These are phyloP conservation scores for Protomyctophum bolini DNA, from an alignment of 2,113 vertebrate species.

Conservation along the genomic window DNA sequence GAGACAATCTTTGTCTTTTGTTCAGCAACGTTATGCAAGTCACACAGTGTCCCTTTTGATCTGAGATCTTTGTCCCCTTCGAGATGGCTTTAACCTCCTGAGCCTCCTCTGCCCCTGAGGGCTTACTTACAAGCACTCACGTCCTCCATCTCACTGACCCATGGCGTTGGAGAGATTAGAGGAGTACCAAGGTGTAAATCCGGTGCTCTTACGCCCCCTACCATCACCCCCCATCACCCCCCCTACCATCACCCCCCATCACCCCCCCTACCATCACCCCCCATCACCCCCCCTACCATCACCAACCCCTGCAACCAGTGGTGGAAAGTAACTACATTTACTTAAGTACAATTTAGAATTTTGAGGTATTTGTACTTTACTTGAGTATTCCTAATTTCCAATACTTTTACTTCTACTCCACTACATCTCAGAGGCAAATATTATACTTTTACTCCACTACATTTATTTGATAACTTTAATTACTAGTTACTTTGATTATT, in stretches of 20 bases:
- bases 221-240: background rate
- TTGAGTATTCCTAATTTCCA: too few species aligned
- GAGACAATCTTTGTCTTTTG: slow-evolving; percentile 3
- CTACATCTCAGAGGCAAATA: too few species aligned
- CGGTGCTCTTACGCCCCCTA: slow-evolving; percentile 39
- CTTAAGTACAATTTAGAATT: too few species aligned
- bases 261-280: slow-evolving; percentile 7
- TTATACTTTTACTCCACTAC: too few species aligned
- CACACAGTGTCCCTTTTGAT: slow-evolving; percentile 37
- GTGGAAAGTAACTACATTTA: background rate
- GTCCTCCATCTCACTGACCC: slow-evolving; percentile 37
- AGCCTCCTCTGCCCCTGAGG: slow-evolving; percentile 41
- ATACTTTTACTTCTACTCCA: too few species aligned
- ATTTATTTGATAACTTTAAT: too few species aligned
- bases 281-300: slow-evolving; percentile 9
- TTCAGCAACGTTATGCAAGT: slow-evolving; percentile 25
- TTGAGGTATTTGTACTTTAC: too few species aligned
- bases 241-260: slow-evolving; percentile 4
- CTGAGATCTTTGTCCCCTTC: slow-evolving; percentile 41
- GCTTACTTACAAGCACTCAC: slow-evolving; percentile 47
- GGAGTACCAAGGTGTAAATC: slow-evolving; percentile 64
- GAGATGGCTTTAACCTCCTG: slow-evolving; percentile 59
- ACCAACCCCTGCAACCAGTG: background rate
- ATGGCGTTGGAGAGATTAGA: slow-evolving; percentile 51
- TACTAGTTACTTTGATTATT: background rate